phyloP scores from a whole-genome alignment of 1,140 invertebrate species.

The Diplogasteroides magnus region DNA sequence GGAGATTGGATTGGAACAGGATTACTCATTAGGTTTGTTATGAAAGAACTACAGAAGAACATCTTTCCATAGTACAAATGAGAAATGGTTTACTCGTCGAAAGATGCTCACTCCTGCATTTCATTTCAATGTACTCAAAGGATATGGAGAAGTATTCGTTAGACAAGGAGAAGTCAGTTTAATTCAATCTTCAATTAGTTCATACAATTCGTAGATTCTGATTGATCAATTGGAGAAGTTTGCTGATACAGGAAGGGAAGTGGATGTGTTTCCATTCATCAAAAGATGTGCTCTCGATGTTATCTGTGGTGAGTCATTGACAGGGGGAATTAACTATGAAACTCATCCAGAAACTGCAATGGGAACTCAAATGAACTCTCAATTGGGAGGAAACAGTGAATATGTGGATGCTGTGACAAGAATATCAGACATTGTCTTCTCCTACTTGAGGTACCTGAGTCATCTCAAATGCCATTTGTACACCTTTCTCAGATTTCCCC shows the following conservation, averaged over 20 bases:
- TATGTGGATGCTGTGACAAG: not conserved
- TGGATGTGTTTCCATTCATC: constrained; percentile 71
- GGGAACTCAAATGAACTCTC: not conserved
- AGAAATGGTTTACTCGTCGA: constrained; percentile 71
- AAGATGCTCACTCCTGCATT: constrained; percentile 83
- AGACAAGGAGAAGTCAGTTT: constrained; percentile 64
- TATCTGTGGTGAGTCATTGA: constrained; percentile 64
- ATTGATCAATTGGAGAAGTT: constrained; percentile 64
- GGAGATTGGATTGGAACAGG: constrained; percentile 76
- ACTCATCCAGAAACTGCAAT: not conserved
- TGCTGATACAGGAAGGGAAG: constrained; percentile 61
- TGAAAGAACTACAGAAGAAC: not conserved
- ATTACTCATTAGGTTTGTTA: constrained; percentile 67
- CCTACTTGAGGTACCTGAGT: constrained; percentile 53
- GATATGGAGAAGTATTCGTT: constrained; percentile 74
- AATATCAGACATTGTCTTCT: not conserved
- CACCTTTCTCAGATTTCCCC: constrained; percentile 63
- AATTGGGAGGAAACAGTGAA: not conserved
- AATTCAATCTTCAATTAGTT: not conserved
- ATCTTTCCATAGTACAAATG: constrained; percentile 65
- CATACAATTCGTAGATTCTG: constrained; percentile 56
- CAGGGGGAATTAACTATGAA: not conserved
- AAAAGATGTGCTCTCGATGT: constrained; percentile 78
- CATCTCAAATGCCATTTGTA: constrained; percentile 55
- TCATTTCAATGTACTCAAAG: constrained; percentile 74